These are phyloP conservation scores for Noctilio leporinus DNA, from an alignment of 2,113 vertebrate genomes.

Conservation along the genomic window DNA sequence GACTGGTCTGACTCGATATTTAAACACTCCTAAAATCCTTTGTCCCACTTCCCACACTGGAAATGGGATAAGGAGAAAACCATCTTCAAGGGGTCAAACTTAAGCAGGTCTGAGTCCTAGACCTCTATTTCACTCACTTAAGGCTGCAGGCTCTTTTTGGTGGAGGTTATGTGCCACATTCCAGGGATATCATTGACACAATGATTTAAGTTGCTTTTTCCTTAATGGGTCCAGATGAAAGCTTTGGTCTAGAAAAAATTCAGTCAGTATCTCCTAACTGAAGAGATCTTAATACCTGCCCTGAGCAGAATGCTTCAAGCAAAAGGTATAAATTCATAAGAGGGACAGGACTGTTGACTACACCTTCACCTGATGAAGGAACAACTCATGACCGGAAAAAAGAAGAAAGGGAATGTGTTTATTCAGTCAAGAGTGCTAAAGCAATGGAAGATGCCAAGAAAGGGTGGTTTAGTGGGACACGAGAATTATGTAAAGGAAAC, in stretches of 20 bases:
- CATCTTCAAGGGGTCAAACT: neutral
- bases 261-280: neutral
- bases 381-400: neutral
- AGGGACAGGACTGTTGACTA: fast-evolving
- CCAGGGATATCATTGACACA: neutral
- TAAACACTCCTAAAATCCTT: neutral
- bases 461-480: neutral
- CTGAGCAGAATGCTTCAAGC: fast-evolving
- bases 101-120: fast-evolving
- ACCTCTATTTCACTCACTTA: fast-evolving
- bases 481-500: neutral
- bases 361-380: neutral
- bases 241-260: neutral
- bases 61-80: fast-evolving
- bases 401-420: neutral
- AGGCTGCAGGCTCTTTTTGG: fast-evolving
- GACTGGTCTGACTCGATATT: neutral
- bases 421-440: neutral
- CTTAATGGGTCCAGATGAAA: neutral
- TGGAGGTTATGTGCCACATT: neutral
- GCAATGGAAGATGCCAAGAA: neutral
- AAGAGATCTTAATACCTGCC: neutral
- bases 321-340: fast-evolving
- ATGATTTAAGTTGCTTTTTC: neutral
- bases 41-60: neutral